Percentiles rank a stretch among this genome's conserved stretches.
These are phyloP conservation scores for Apantesis nais DNA, from an alignment of 2,888 invertebrate genomes.

Conservation along the genomic window DNA sequence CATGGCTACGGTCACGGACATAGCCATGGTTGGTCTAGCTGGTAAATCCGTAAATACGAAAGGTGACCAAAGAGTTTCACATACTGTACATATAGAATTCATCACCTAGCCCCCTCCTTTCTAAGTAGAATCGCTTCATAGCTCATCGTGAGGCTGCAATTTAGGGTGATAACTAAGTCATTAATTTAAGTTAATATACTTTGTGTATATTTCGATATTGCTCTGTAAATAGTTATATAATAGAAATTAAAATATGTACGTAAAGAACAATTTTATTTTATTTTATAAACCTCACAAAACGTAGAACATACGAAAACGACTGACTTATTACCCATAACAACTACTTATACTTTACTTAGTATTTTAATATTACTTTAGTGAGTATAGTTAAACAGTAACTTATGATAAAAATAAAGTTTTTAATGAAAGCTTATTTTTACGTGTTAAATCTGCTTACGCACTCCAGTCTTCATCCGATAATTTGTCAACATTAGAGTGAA, in stretches of 20 bases:
- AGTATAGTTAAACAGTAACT: no score
- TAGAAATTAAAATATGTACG: slow-evolving; percentile 68
- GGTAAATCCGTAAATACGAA: slow-evolving; percentile 40
- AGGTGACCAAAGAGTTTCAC: slow-evolving; percentile 36
- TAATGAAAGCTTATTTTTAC: no score
- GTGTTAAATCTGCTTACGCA: no score
- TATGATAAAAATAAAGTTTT: no score
- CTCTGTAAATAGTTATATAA: slow-evolving; percentile 81
- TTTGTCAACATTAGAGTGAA: no score
- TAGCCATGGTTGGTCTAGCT: slow-evolving; percentile 54
- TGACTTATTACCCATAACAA: no score
- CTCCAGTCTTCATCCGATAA: no score
- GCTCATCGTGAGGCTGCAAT: slow-evolving; percentile 84
- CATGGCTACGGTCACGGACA: slow-evolving; percentile 42
- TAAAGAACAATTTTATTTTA: slow-evolving; percentile 68
- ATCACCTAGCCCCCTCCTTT: slow-evolving; percentile 69
- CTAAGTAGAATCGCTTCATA: slow-evolving; percentile 75
- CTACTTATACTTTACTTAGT: no score
- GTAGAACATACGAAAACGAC: neutral
- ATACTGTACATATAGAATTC: slow-evolving; percentile 42
- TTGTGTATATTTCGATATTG: slow-evolving; percentile 61
- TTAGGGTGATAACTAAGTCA: slow-evolving; percentile 85
- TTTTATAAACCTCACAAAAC: slow-evolving; percentile 29
- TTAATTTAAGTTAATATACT: slow-evolving; percentile 75
- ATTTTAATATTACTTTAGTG: no score